phyloP scores from a whole-genome alignment of 2,888 invertebrate species.

The Galerucella calmariensis region DNA sequence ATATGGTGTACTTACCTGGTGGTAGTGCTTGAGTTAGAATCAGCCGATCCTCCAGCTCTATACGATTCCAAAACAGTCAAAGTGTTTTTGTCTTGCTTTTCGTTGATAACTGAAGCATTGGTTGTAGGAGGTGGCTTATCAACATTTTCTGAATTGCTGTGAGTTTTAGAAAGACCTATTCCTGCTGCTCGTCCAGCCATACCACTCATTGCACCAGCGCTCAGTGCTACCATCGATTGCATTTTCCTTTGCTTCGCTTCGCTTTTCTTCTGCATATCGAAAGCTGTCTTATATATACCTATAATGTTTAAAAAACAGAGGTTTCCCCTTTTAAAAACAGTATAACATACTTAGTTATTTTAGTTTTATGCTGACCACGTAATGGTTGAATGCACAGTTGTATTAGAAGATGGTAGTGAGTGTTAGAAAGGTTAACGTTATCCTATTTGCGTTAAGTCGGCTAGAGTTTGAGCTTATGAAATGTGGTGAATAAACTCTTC shows the following conservation, averaged over 20 bases:
- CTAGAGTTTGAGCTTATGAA: too few species aligned
- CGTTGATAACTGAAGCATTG: constrained; percentile 48
- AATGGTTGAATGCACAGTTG: too few species aligned
- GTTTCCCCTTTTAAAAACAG: too few species aligned
- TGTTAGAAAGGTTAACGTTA: too few species aligned
- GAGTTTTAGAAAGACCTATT: constrained; percentile 83
- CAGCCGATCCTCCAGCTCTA: constrained; percentile 64
- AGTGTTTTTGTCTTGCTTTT: constrained; percentile 38
- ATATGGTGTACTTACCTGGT: constrained; percentile 58
- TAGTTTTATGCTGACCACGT: too few species aligned
- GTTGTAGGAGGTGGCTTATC: constrained; percentile 69
- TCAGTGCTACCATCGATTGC: constrained; percentile 93
- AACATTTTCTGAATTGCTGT: constrained; percentile 75
- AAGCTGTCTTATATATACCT: constrained; percentile 92
- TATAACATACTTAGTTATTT: too few species aligned
- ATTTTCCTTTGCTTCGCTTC: constrained; percentile 96
- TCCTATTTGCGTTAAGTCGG: too few species aligned
- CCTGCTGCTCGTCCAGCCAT: constrained; percentile 91
- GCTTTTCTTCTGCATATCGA: constrained; percentile 96
- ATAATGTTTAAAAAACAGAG: constrained; percentile 9
- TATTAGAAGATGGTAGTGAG: too few species aligned
- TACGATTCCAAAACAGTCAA: constrained; percentile 56
- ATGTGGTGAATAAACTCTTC: too few species aligned
- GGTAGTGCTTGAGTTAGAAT: constrained; percentile 72
- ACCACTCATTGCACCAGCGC: constrained; percentile 88